These are phyloP conservation scores for Amiota mariae DNA, from an alignment of 2,888 invertebrate species.

Conservation along the genomic window DNA sequence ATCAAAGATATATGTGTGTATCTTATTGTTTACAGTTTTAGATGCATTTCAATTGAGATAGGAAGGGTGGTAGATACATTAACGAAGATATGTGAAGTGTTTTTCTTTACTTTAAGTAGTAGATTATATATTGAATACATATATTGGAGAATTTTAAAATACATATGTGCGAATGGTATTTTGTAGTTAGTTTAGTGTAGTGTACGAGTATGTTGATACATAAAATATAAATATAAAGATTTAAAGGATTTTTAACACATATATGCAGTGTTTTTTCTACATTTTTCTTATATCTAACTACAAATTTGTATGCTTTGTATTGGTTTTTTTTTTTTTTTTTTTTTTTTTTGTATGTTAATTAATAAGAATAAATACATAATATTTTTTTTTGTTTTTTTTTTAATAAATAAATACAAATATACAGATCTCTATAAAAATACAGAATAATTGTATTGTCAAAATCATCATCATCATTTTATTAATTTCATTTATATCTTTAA, in stretches of 20 bases:
- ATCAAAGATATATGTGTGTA: too few species aligned
- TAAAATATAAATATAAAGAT: conserved; percentile 54
- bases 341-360: not conserved
- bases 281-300: not conserved
- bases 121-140: too few species aligned
- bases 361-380: not conserved
- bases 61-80: too few species aligned
- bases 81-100: too few species aligned
- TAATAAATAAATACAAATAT: conserved; percentile 18
- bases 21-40: too few species aligned
- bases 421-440: conserved; percentile 24
- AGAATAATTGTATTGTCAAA: conserved; percentile 41
- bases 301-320: too few species aligned
- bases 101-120: too few species aligned
- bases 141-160: too few species aligned
- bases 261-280: conserved; percentile 50
- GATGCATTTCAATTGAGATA: too few species aligned
- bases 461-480: conserved; percentile 29
- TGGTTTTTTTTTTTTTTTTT: too few species aligned
- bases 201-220: conserved; percentile 26
- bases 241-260: conserved; percentile 56
- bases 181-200: not conserved
- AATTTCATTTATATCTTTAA: not conserved
- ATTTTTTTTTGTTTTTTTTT: too few species aligned
- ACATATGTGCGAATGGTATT: too few species aligned